Conservation (phyloP, 2,113 vertebrate genomes). For the Narcine bancroftii region DNA sequence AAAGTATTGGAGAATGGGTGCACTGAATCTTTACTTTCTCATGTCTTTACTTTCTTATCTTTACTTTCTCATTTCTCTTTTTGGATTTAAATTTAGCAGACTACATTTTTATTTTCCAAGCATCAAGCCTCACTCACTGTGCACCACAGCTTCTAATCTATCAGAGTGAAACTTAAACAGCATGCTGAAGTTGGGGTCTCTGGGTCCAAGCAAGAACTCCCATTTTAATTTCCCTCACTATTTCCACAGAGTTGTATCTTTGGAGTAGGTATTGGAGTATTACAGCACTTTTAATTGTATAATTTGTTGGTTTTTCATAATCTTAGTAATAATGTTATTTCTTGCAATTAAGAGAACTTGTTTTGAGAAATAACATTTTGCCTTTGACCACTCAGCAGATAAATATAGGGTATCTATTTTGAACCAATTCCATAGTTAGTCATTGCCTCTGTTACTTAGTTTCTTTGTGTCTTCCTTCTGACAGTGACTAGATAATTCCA, state of each 20-base stretch:
- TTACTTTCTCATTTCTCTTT: background rate
- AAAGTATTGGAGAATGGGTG: background rate
- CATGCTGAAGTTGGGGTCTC: background rate
- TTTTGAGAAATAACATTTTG: background rate
- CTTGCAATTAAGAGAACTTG: background rate
- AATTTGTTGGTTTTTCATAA: background rate
- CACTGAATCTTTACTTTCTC: background rate
- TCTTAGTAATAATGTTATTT: background rate
- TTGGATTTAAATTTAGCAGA: background rate
- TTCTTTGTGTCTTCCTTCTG: background rate
- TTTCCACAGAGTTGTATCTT: too few relatives aligned
- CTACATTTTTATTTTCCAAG: background rate
- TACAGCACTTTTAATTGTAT: background rate
- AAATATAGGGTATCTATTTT: background rate
- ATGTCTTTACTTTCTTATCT: background rate
- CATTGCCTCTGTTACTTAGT: background rate
- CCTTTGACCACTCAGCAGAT: background rate
- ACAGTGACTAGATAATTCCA: background rate
- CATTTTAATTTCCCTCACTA: too few relatives aligned
- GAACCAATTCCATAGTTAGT: background rate
- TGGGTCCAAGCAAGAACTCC: too few relatives aligned
- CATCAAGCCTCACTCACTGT: background rate
- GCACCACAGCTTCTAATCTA: too few relatives aligned
- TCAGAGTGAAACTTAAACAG: background rate
- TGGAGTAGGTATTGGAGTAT: too few relatives aligned